These are phyloP conservation scores for Nyctereutes procyonoides DNA, from an alignment of 2,113 vertebrate species.

Conservation along the genomic window DNA sequence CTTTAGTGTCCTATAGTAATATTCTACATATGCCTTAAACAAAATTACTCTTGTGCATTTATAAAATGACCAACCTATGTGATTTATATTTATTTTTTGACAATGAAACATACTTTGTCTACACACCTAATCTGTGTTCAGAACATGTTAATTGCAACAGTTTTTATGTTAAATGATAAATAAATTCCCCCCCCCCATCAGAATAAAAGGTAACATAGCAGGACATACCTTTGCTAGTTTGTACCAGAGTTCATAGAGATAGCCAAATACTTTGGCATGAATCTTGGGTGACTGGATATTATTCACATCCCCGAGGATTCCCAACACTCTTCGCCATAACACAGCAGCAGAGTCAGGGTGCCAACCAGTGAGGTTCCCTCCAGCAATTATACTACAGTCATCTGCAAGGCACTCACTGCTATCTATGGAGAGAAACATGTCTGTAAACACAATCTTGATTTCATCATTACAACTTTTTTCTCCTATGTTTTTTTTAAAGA, in stretches of 20 bases:
- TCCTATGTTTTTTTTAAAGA: not conserved
- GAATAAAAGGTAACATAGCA: not conserved
- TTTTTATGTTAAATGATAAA: slow-evolving; percentile 15
- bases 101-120: not conserved
- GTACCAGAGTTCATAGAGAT: slow-evolving; percentile 97
- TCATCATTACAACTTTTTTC: not conserved
- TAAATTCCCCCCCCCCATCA: not conserved
- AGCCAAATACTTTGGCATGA: slow-evolving; percentile 95
- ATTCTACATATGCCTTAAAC: slow-evolving; percentile 6
- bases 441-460: not conserved
- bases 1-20: slow-evolving; percentile 4
- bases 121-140: not conserved
- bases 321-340: slow-evolving; percentile 96
- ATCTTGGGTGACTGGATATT: slow-evolving; percentile 95
- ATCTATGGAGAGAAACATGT: slow-evolving; percentile 85
- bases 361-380: slow-evolving; percentile 96
- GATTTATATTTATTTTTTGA: slow-evolving; percentile 24
- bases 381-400: slow-evolving; percentile 97
- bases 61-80: slow-evolving; percentile 22
- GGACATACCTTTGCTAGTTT: slow-evolving; percentile 95
- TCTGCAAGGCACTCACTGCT: slow-evolving; percentile 96
- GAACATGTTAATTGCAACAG: slow-evolving; percentile 5
- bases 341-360: slow-evolving; percentile 97
- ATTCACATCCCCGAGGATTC: slow-evolving; percentile 98
- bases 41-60: slow-evolving; percentile 4